Base-by-base conservation (phyloP, 2,797 vertebrate species). In the Macropodus opercularis region DNA sequence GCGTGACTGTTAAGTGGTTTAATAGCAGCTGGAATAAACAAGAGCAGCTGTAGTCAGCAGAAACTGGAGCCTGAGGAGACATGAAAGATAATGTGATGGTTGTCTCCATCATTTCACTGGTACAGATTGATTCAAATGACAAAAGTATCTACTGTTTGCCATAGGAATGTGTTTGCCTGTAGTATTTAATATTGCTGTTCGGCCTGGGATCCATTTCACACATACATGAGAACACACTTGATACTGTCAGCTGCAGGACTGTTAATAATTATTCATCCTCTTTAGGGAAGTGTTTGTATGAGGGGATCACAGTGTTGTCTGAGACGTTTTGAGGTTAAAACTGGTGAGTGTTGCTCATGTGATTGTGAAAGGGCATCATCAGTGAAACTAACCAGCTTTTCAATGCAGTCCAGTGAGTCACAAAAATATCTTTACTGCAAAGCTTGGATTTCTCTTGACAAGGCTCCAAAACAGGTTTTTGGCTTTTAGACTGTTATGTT, bases 41-140 rank as follows among this genome's bases (percentile, higher is more conserved):
- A 62, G 31, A 77, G 46, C 71, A 59, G 75, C 81, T 73, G 58
- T 35, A 65, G 72, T 79, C 75, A 78, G 73, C 75, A 77, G 48
- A 82, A 79, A 74, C 47, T 42, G 24, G 40, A 80, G 77, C 63
- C 60, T 9, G 31, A 71, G 39, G 70, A 80, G 40, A 60, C 57
- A 69, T 60, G 38, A 71, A 64, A 58, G 66, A 67, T 48, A 40
- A 23, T 70, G 51, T 36, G 40, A 64, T 0, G 5, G 29, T 78
- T 73, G 66, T 85, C 69, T 69, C 38, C 61, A 35, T 68, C 31
- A 62, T 73, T 71, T 60, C 22, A 59, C 57, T 8, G 54, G 70
- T 51, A 8, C 54, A 65, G 34, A 63, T 51, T 51, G 24, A 27
- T 43, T 55, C 39, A 36, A 24, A 70, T 63, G 38, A 69, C 60